These are phyloP conservation scores for Megalops cyprinoides DNA, from an alignment of 2,797 vertebrate species.

Conservation along the genomic window DNA sequence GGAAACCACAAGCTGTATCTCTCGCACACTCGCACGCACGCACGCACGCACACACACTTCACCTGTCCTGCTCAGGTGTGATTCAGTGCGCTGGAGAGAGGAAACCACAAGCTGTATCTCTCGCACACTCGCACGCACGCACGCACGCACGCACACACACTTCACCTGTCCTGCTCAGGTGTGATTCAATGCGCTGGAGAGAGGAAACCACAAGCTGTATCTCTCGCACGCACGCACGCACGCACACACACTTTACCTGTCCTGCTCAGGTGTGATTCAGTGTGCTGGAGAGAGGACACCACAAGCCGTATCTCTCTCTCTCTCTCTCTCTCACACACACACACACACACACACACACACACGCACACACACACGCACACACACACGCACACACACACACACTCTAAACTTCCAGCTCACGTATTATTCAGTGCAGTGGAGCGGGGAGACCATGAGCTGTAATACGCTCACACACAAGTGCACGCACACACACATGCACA, in stretches of 20 bases:
- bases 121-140: no score
- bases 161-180: background rate
- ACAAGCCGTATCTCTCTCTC: no score
- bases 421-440: no score
- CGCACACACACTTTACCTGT: background rate
- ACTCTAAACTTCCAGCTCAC: no score
- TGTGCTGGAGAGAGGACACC: background rate
- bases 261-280: background rate
- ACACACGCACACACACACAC: conserved; percentile 10
- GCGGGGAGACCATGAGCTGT: no score
- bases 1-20: no score
- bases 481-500: no score
- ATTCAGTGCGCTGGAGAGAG: background rate
- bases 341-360: conserved; percentile 48
- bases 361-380: conserved; percentile 2
- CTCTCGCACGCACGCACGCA: background rate
- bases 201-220: no score
- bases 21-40: no score
- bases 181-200: background rate
- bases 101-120: no score
- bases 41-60: background rate
- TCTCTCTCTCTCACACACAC: conserved; percentile 1
- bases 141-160: background rate
- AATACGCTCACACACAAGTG: no score
- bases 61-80: background rate